Base-by-base conservation (phyloP, 2,797 vertebrate genomes). In the Tapera naevia region DNA sequence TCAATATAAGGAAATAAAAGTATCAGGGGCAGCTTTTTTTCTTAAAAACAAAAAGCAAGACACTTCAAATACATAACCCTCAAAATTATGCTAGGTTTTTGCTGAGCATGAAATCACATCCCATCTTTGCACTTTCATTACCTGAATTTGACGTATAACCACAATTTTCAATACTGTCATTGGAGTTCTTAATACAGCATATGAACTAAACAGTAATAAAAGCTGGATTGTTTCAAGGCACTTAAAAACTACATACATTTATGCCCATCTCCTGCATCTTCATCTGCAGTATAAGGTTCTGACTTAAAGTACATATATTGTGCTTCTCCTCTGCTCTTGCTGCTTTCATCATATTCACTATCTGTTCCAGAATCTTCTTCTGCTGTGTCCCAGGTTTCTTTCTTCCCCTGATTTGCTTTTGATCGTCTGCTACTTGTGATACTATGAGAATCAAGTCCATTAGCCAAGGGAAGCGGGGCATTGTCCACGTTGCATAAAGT, bases 341-440 rank as follows among this genome's bases (percentile, higher is more conserved):
- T 99, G 30, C 99, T 99, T 96, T 99, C 99, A 15, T 99, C 99
- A 1, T 99, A 99, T 97, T 99, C 99, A 94, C 99, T 99, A 80
- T 99, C 99, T 1, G 99, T 99, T 81, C 99, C 99, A 16, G 99
- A 99, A 97, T 99, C 99, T 96, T 99, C 99, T 78, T 99, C 99
- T 2, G 99, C 99, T 2, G 99, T 99, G 94, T 99, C 99, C 99
- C 99, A 99, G 0, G 99, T 99, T 97, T 99, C 99, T 88, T 99
- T 99, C 95, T 99, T 99, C 73, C 99, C 99, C 97, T 99, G 99
- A 3, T 99, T 99, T 64, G 99, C 99, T 98, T 99, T 99, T 93
- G 99, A 99, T 97, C 99, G 98, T 32, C 99, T 98, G 92, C 99
- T 99, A 96, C 99, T 99, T 10, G 99, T 99, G 98, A 99, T 99